Evolutionary conservation across 1,140 invertebrate species (phyloP).

Genomic region (Medauroidea extradentata): DNA sequence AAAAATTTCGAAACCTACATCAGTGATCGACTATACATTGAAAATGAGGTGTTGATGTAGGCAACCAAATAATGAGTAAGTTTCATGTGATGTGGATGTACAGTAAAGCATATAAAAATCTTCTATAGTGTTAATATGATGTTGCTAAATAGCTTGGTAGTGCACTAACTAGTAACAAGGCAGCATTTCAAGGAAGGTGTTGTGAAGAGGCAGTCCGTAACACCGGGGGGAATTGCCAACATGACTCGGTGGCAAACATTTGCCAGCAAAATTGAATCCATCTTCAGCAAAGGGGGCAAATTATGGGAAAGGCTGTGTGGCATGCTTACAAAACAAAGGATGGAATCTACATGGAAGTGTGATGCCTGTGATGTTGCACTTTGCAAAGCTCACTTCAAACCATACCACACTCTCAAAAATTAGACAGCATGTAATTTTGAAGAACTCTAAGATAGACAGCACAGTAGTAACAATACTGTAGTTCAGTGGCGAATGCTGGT

Average conservation of each 20-base stretch:
- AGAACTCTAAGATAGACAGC: no score
- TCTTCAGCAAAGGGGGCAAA: slow-evolving; percentile 12
- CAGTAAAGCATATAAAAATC: slow-evolving; percentile 22
- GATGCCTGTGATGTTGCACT: not conserved
- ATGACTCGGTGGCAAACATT: slow-evolving; percentile 20
- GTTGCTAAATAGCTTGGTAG: slow-evolving; percentile 17
- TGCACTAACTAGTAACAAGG: slow-evolving; percentile 6
- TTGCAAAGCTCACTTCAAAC: not conserved
- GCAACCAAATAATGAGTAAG: slow-evolving; percentile 20
- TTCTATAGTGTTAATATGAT: slow-evolving; percentile 20
- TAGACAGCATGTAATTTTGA: no score
- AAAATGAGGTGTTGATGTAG: slow-evolving; percentile 20
- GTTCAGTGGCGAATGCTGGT: no score
- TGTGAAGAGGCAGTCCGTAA: slow-evolving; percentile 12
- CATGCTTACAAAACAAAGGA: slow-evolving; percentile 11
- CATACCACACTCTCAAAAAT: slow-evolving; percentile 1
- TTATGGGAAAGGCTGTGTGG: slow-evolving; percentile 16
- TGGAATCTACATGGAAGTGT: not conserved
- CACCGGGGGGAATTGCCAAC: slow-evolving; percentile 11
- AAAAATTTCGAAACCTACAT: slow-evolving; percentile 20
- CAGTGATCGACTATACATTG: slow-evolving; percentile 22
- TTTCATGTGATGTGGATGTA: slow-evolving; percentile 17
- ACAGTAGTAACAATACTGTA: no score
- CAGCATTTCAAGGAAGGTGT: slow-evolving; percentile 13
- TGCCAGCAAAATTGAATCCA: slow-evolving; percentile 15